Percentiles rank a stretch among this genome's conserved stretches.
phyloP scores from a whole-genome alignment of 2,797 vertebrate genomes.

The Coluber constrictor region DNA sequence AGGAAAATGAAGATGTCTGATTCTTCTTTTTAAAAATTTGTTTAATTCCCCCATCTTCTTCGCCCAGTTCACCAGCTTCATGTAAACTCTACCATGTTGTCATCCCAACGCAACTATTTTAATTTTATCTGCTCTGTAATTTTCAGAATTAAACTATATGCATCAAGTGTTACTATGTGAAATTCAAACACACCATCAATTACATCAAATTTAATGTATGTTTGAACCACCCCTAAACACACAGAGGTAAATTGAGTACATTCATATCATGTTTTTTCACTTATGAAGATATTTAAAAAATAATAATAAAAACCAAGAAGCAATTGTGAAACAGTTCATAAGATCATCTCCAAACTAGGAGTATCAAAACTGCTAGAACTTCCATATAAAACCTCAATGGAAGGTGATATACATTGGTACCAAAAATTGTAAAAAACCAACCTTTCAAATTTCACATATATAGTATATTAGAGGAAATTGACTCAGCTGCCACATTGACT shows the following conservation, averaged over 20 bases:
- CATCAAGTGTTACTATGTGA: slow-evolving; percentile 83
- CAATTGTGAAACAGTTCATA: background rate
- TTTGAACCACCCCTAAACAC: slow-evolving; percentile 91
- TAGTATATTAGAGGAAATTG: background rate
- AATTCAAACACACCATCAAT: slow-evolving; percentile 85
- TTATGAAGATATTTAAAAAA: slow-evolving; percentile 63
- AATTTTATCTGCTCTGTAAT: slow-evolving; percentile 96
- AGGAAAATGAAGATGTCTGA: slow-evolving; percentile 89
- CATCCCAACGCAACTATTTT: slow-evolving; percentile 88
- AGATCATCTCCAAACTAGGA: background rate
- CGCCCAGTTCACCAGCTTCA: slow-evolving; percentile 89
- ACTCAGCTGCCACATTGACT: background rate
- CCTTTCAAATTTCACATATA: background rate
- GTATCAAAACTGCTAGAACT: background rate
- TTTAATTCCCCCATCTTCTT: slow-evolving; percentile 89
- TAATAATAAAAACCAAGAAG: background rate
- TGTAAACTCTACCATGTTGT: slow-evolving; percentile 94
- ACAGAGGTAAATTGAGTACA: slow-evolving; percentile 81
- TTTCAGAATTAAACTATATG: slow-evolving; percentile 90
- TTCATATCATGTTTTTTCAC: slow-evolving; percentile 87
- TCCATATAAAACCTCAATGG: background rate
- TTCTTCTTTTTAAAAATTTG: slow-evolving; percentile 99
- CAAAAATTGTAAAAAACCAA: background rate
- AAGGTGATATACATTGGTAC: background rate
- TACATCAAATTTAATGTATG: slow-evolving; percentile 85